Base-by-base conservation (phyloP, 2,888 invertebrate species). In the Meiosimyza decipiens region DNA sequence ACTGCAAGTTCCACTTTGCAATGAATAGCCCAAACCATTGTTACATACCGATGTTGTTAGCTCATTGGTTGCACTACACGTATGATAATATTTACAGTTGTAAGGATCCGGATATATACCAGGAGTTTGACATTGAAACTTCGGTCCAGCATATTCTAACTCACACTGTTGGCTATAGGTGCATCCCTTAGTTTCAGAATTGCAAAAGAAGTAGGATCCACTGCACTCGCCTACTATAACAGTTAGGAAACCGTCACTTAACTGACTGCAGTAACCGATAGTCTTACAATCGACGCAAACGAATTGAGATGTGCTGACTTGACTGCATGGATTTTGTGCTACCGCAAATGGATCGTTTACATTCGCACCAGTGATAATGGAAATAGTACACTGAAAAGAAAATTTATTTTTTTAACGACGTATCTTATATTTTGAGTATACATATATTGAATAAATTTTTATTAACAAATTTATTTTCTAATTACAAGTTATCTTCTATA, bases 21-120 rank as follows among this genome's bases (percentile, higher is more conserved):
- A 74, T 12, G 84, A 82, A 75, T 80, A 86, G 4, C 79, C 83
- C 1, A 77, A 75, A 5, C 80, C 82, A 40, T 78, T 79, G 69
- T 78, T 76, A 67, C 84, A 83, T 54, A 77, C 77, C 0, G 73
- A 75, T 0, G 79, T 80, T 5, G 77, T 77, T 49, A 80, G 80
- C 65, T 76, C 73, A 18, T 80, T 81, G 6, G 71, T 76, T 0
- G 76, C 75, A 60, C 75, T 79, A 72, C 85, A 86, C 62, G 81
- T 80, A 71, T 86, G 84, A 72, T 84, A 85, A 60, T 77, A 80
- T 72, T 82, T 83, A 62, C 85, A 86, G 57, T 85, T 81, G 68
- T 85, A 84, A 7, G 85, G 85, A 82, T 86, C 84, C 1, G 85
- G 85, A 69, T 79, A 85, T 0, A 78, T 68, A 5, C 84, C 84